Conservation (phyloP, 2,888 invertebrate genomes). For the Oligia strigilis region DNA sequence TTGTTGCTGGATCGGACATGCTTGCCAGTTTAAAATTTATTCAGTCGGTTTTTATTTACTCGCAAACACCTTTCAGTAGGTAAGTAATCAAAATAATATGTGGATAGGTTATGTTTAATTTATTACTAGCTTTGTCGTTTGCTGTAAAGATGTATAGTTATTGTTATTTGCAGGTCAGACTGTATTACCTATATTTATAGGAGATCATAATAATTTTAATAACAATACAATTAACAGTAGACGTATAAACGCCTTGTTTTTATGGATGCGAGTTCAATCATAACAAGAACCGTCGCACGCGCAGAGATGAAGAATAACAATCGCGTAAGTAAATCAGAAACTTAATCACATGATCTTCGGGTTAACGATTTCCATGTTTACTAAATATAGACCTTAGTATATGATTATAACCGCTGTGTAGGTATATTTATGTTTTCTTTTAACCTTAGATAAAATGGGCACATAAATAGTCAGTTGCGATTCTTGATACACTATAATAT, state of each 20-base stretch:
- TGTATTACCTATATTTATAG: slow-evolving; percentile 13
- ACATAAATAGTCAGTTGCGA: neutral
- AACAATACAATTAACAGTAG: slow-evolving; percentile 14
- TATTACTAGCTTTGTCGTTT: slow-evolving; percentile 44
- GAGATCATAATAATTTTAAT: slow-evolving; percentile 10
- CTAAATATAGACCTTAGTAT: slow-evolving; percentile 9
- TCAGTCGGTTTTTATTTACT: slow-evolving; percentile 53
- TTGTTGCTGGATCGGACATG: slow-evolving; percentile 65
- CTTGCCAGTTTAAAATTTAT: slow-evolving; percentile 39
- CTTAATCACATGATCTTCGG: neutral
- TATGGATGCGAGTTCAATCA: slow-evolving; percentile 21
- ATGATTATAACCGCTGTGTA: neutral
- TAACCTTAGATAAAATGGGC: neutral
- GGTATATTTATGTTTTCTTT: neutral
- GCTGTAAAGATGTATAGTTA: slow-evolving; percentile 10
- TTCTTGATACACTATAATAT: slow-evolving; percentile 1
- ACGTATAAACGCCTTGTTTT: slow-evolving; percentile 7
- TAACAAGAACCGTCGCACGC: slow-evolving; percentile 16
- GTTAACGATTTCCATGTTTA: slow-evolving; percentile 19
- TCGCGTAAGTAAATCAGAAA: slow-evolving; percentile 34
- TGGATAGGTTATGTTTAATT: slow-evolving; percentile 46
- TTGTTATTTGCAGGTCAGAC: slow-evolving; percentile 12
- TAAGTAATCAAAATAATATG: slow-evolving; percentile 59
- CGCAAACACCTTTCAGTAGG: slow-evolving; percentile 59
- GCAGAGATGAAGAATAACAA: slow-evolving; percentile 15